These are phyloP conservation scores for Myxocyprinus asiaticus DNA, from an alignment of 2,113 vertebrate species.

Conservation along the genomic window DNA sequence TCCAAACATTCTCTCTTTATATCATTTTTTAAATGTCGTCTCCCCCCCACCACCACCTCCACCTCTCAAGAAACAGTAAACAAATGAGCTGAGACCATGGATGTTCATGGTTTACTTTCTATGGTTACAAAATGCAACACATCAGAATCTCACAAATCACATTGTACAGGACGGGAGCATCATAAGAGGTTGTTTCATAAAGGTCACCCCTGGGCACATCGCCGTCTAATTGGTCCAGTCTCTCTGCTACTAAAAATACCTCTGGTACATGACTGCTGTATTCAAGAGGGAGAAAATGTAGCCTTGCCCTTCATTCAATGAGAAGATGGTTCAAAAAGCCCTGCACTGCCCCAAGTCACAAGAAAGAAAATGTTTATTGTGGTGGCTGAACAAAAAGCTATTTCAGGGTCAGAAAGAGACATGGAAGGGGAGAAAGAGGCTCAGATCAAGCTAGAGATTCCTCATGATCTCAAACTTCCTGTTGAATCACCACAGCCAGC, in stretches of 20 bases:
- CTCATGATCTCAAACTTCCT: constrained; percentile 42
- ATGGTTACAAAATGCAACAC: no score
- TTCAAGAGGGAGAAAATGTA: constrained; percentile 38
- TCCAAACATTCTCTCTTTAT: constrained; percentile 13
- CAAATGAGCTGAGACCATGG: no score
- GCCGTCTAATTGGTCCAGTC: constrained; percentile 35
- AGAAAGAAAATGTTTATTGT: constrained; percentile 50
- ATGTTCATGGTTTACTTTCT: no score
- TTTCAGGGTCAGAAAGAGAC: constrained; percentile 38
- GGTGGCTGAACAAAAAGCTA: constrained; percentile 51
- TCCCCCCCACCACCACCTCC: neutral
- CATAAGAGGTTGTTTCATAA: constrained; percentile 12
- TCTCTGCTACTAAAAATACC: constrained; percentile 50
- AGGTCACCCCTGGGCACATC: constrained; percentile 36
- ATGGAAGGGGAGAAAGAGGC: neutral
- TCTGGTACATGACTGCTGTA: constrained; percentile 41
- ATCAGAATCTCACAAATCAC: neutral
- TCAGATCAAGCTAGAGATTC: constrained; percentile 35
- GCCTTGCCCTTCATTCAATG: constrained; percentile 15
- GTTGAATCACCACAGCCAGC: constrained; percentile 24
- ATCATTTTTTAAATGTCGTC: no score
- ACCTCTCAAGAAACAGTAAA: neutral
- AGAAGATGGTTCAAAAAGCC: constrained; percentile 33
- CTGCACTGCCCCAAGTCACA: constrained; percentile 27
- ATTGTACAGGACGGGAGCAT: no score